Evolutionary conservation across 2,888 invertebrate genomes (phyloP).

Genomic region (Synergus gifuensis): DNA sequence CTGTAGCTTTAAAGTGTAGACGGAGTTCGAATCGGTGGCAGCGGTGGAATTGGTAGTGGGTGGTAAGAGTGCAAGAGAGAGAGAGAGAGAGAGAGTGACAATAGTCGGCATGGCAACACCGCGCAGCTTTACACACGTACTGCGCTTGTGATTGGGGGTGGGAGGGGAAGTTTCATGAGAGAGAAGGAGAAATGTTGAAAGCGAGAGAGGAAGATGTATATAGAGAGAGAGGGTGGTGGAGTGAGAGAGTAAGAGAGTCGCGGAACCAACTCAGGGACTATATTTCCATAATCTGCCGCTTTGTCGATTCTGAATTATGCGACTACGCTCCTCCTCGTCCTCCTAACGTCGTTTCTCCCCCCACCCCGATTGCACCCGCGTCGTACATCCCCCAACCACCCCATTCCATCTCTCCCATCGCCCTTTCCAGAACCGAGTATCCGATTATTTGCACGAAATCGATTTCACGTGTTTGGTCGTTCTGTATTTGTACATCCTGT

Average conservation of each 20-base stretch:
- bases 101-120: slow-evolving; percentile 75
- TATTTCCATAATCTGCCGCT: slow-evolving; percentile 78
- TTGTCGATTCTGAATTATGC: slow-evolving; percentile 78
- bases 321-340: slow-evolving; percentile 65
- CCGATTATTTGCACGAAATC: slow-evolving; percentile 77
- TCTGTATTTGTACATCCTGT: slow-evolving; percentile 68
- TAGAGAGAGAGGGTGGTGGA: slow-evolving; percentile 11
- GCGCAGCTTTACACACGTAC: slow-evolving; percentile 59
- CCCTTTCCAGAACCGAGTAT: slow-evolving; percentile 67
- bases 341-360: slow-evolving; percentile 44
- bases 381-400: slow-evolving; percentile 50
- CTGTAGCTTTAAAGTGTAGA: slow-evolving; percentile 40
- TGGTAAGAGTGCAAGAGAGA: slow-evolving; percentile 40
- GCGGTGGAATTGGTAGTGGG: slow-evolving; percentile 40
- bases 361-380: slow-evolving; percentile 45
- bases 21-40: slow-evolving; percentile 41
- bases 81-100: slow-evolving; percentile 63
- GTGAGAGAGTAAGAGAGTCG: slow-evolving; percentile 57
- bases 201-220: slow-evolving; percentile 55
- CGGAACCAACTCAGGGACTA: slow-evolving; percentile 74
- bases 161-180: slow-evolving; percentile 42
- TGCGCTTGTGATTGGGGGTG: slow-evolving; percentile 34
- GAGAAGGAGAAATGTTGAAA: slow-evolving; percentile 52
- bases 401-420: slow-evolving; percentile 44
- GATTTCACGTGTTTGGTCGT: slow-evolving; percentile 75